Evolutionary conservation across 2,797 vertebrate genomes (phyloP).

Genomic region (Spondyliosoma cantharus): DNA sequence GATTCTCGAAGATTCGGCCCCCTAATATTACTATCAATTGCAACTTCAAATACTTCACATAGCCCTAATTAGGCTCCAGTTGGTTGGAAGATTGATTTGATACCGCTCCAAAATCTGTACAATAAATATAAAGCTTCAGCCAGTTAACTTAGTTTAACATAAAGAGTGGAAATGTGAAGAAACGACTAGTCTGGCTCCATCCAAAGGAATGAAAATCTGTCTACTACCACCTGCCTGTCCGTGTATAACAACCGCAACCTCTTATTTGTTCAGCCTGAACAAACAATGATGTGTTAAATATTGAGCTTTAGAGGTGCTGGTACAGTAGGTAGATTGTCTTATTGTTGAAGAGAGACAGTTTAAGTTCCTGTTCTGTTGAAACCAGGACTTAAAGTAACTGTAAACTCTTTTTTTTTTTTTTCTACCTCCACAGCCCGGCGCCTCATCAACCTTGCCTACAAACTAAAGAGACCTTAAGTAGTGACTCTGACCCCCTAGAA

Average conservation of each 20-base stretch:
- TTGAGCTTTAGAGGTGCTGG: not conserved
- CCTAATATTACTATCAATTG: too few species aligned
- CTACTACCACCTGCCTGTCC: not conserved
- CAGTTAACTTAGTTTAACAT: not conserved
- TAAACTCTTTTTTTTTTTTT: not conserved
- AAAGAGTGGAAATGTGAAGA: not conserved
- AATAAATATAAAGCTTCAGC: not conserved
- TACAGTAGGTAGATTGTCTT: not conserved
- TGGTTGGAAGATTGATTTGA: not conserved
- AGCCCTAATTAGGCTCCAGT: not conserved
- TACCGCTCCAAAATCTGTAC: not conserved
- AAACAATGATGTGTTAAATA: not conserved
- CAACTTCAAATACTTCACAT: not conserved
- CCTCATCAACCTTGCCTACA: conserved; percentile 74
- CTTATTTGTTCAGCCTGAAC: not conserved
- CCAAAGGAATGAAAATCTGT: not conserved
- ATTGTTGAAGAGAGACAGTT: too few species aligned
- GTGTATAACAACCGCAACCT: not conserved
- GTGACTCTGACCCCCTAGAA: conserved; percentile 30
- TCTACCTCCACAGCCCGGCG: conserved; percentile 71
- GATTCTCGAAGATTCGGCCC: too few species aligned
- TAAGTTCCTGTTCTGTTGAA: not conserved
- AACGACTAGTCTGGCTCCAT: not conserved
- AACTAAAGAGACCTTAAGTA: conserved; percentile 3
- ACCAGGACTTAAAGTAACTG: not conserved